Conservation (phyloP, 2,113 vertebrate species). For the Hydropotes inermis region DNA sequence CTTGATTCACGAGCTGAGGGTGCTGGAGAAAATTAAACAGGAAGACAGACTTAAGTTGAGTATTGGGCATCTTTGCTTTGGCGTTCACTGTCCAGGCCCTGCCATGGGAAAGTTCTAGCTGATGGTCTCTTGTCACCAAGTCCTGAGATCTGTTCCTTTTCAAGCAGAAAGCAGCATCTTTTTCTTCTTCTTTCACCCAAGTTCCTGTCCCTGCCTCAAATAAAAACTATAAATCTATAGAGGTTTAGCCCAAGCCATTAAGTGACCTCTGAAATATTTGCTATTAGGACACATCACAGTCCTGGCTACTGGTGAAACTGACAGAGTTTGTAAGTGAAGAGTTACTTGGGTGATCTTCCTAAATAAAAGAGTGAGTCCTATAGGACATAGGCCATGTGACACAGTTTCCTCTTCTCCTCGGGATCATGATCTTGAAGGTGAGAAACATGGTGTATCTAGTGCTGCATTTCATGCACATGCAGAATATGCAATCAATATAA, state of each 20-base stretch:
- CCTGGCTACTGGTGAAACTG: not conserved
- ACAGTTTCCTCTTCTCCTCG: not conserved
- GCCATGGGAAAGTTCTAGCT: not conserved
- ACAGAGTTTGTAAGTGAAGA: not conserved
- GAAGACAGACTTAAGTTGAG: not conserved
- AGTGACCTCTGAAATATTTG: not conserved
- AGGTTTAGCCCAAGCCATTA: not conserved
- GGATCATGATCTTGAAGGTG: slow-evolving; percentile 47
- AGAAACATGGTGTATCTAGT: not conserved
- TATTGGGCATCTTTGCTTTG: not conserved
- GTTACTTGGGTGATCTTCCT: not conserved
- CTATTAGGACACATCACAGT: not conserved
- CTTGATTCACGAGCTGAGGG: not conserved
- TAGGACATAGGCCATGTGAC: not conserved
- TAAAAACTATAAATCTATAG: not conserved
- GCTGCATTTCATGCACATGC: slow-evolving; percentile 1
- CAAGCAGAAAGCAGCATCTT: not conserved
- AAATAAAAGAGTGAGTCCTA: not conserved
- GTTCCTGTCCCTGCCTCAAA: not conserved
- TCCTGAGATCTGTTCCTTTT: not conserved
- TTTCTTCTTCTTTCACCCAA: not conserved
- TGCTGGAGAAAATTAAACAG: not conserved
- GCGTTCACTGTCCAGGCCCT: not conserved
- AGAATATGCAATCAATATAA: slow-evolving; percentile 20
- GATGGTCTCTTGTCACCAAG: too few relatives aligned